Percentiles rank a stretch among this genome's conserved stretches.
phyloP scores from a whole-genome alignment of 2,113 vertebrate species.

The Cynoglossus semilaevis region DNA sequence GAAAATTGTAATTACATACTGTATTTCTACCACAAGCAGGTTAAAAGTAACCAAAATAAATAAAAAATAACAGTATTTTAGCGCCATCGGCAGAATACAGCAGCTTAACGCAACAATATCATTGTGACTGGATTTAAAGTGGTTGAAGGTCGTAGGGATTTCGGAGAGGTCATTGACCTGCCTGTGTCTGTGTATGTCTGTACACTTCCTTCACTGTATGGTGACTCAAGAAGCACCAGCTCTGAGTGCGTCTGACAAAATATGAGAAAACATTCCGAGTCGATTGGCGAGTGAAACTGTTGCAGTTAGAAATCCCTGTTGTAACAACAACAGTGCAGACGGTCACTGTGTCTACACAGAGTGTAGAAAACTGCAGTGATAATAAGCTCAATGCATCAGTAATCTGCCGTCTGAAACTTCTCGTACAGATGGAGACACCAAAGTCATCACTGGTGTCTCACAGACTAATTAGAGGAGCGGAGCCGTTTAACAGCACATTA shows the following conservation, averaged over 20 bases:
- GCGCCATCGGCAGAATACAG: too few species aligned
- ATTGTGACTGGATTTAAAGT: too few species aligned
- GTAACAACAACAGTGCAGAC: neutral
- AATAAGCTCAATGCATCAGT: constrained; percentile 11
- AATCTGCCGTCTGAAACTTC: constrained; percentile 23
- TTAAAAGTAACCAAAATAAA: too few species aligned
- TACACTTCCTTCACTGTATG: neutral
- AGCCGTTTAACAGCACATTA: constrained; percentile 9
- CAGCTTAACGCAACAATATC: too few species aligned
- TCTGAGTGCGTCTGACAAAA: neutral
- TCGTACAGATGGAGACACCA: neutral
- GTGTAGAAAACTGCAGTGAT: constrained; percentile 2
- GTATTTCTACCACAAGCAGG: too few species aligned
- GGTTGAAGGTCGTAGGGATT: too few species aligned
- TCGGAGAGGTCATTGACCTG: neutral
- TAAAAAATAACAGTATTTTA: too few species aligned
- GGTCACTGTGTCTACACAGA: neutral
- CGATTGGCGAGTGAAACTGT: neutral
- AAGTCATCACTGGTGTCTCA: constrained; percentile 21
- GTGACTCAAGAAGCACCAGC: constrained; percentile 29
- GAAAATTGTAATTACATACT: too few species aligned
- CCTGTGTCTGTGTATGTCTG: neutral
- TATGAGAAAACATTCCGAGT: constrained; percentile 9
- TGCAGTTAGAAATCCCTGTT: constrained; percentile 7
- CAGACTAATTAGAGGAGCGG: constrained; percentile 17